Conservation (phyloP, 2,888 invertebrate species). For the Meliscaeva auricollis region DNA sequence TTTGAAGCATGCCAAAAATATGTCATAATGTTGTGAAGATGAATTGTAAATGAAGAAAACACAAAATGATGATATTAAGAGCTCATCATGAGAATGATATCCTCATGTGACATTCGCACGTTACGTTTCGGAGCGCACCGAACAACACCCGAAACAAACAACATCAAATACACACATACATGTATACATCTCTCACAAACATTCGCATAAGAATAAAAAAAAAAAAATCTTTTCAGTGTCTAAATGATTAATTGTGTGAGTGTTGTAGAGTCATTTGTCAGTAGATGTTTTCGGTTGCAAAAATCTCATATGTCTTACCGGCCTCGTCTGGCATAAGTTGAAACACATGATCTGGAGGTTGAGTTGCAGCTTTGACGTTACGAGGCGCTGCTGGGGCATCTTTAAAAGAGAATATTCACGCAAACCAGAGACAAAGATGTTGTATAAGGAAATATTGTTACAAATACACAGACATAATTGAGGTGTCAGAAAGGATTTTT, state of each 20-base stretch:
- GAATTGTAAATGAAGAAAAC: conserved; percentile 46
- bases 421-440: conserved; percentile 44
- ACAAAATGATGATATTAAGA: conserved; percentile 41
- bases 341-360: conserved; percentile 88
- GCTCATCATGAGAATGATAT: conserved; percentile 25
- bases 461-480: conserved; percentile 9
- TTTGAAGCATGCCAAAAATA: conserved; percentile 62
- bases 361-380: conserved; percentile 85
- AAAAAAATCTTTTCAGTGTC: conserved; percentile 38
- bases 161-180: no score
- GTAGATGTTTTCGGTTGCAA: background rate
- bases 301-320: conserved; percentile 85
- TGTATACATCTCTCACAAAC: no score
- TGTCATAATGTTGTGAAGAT: conserved; percentile 61
- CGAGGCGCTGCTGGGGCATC: conserved; percentile 84
- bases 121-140: background rate
- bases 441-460: conserved; percentile 8
- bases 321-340: conserved; percentile 89
- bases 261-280: conserved; percentile 61
- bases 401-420: conserved; percentile 76
- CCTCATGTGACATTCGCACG: conserved; percentile 22
- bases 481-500: conserved; percentile 6
- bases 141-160: conserved; percentile 22
- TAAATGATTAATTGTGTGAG: conserved; percentile 60
- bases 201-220: conserved; percentile 9